phyloP scores from a whole-genome alignment of 2,888 invertebrate genomes.

The Hypercompe scribonia region DNA sequence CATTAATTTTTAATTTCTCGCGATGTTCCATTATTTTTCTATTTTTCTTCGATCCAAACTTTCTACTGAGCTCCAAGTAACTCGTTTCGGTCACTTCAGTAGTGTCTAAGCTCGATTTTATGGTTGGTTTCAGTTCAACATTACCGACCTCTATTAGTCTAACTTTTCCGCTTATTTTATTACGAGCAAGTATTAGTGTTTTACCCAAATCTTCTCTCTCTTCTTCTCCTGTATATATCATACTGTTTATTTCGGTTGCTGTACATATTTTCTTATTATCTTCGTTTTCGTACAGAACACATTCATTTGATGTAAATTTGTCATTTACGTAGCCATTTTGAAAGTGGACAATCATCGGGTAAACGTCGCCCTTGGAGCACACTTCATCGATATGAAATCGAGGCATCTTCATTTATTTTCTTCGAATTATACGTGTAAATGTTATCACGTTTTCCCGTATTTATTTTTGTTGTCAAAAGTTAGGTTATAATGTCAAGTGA shows the following conservation, averaged over 20 bases:
- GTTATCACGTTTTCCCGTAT: background rate
- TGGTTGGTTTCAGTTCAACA: conserved; percentile 66
- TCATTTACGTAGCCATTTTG: conserved; percentile 75
- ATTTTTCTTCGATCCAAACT: conserved; percentile 89
- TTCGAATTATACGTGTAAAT: background rate
- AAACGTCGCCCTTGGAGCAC: conserved; percentile 56
- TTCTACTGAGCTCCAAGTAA: conserved; percentile 82
- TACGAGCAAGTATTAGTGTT: conserved; percentile 68
- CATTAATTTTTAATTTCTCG: conserved; percentile 86
- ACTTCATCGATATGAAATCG: conserved; percentile 70
- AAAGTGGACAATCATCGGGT: conserved; percentile 69
- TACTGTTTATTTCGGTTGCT: conserved; percentile 58
- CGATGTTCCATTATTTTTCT: conserved; percentile 87
- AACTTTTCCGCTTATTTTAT: conserved; percentile 73
- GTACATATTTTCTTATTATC: conserved; percentile 57
- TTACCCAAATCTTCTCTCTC: conserved; percentile 62
- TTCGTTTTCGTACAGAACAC: conserved; percentile 60
- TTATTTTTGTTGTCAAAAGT: background rate
- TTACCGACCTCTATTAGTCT: conserved; percentile 67
- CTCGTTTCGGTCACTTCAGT: conserved; percentile 62
- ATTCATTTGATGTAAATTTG: conserved; percentile 58
- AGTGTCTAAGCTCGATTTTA: conserved; percentile 55
- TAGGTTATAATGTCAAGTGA: background rate
- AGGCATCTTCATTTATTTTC: conserved; percentile 41
- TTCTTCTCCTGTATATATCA: conserved; percentile 73